Base-by-base conservation (phyloP, 2,797 vertebrate species). In the Anguilla anguilla region DNA sequence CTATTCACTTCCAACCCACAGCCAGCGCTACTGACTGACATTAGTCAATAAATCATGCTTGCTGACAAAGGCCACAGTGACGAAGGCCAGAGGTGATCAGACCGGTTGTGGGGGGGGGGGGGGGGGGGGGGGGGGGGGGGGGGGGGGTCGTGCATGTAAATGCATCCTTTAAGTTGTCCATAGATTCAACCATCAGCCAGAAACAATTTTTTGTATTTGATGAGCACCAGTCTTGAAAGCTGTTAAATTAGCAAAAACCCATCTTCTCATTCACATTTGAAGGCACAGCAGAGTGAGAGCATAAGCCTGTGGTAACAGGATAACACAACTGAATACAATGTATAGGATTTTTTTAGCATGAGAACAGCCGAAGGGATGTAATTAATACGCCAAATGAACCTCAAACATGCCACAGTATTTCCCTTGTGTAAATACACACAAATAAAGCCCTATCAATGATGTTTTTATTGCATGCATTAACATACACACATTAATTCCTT, bases 41-140 rank as follows among this genome's bases (percentile, higher is more conserved):
- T 88, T 19, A 43, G 94, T 94, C 92, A 92, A 93, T 93, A 91
- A 93, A 89, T 61, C 51, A 86, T 88, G 87, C 89, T 84, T 88
- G 0, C 6, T 57, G 77, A 82, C 88, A 87, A 82, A n/a, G 74
- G 51, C 43, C 39, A 83, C 91, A 87, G 86, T 90, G 43, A 46
- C 43, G 43, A 46, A 5, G 43, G 89, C 69, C 87, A 91, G 88
- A 87, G 89, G 89, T 84, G 61, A 61, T 85, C 49, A 57, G 59
- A 11, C 51, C 17, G 25, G 39, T 22, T 46, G 7, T 39, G 28
- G 9, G 72, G 49, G n/a, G 72, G 13, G 31, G 77, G 28, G 28
- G 53, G 79, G 31, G 79, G 49, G 86, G 72, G 74, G 51, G 51
- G 31, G 64, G 84, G 86, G 81, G 39, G 83, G 84, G 82, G 39